Evolutionary conservation across 2,888 invertebrate genomes (phyloP).

Genomic region (Clitarchus hookeri): DNA sequence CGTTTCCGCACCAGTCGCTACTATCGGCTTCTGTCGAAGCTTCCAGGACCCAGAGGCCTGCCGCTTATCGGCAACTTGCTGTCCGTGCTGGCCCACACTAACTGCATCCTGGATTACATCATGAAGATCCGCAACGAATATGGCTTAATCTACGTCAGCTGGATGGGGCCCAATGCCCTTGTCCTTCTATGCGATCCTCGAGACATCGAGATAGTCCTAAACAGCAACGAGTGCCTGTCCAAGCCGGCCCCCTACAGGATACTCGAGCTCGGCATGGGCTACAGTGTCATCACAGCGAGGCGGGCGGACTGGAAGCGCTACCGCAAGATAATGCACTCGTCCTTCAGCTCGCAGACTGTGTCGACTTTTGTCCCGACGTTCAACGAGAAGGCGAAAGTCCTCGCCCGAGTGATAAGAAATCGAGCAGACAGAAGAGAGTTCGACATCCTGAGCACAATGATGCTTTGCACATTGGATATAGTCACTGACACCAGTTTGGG

Average conservation of each 20-base stretch:
- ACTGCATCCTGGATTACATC: constrained; percentile 20
- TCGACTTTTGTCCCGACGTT: constrained; percentile 34
- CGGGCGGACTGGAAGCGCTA: constrained; percentile 33
- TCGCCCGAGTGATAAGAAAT: constrained; percentile 25
- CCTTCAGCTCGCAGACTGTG: constrained; percentile 33
- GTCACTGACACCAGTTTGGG: constrained; percentile 41
- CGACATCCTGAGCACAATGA: constrained; percentile 30
- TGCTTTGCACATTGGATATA: constrained; percentile 41
- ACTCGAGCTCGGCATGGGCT: constrained; percentile 25
- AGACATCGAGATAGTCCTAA: constrained; percentile 23
- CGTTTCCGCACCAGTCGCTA: constrained; percentile 17
- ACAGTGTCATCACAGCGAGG: constrained; percentile 29
- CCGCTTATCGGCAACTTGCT: constrained; percentile 29
- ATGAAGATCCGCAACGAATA: constrained; percentile 17
- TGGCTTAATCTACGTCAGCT: constrained; percentile 11
- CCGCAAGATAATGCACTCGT: constrained; percentile 34
- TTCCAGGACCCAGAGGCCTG: constrained; percentile 29
- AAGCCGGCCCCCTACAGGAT: constrained; percentile 22
- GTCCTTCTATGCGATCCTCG: constrained; percentile 22
- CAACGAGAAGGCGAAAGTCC: constrained; percentile 27
- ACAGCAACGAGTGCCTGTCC: constrained; percentile 25
- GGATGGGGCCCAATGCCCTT: constrained; percentile 29
- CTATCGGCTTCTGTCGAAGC: constrained; percentile 26
- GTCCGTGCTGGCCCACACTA: constrained; percentile 20
- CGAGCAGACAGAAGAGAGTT: constrained; percentile 25